phyloP scores from a whole-genome alignment of 1,140 invertebrate genomes.

The Saccostrea echinata region DNA sequence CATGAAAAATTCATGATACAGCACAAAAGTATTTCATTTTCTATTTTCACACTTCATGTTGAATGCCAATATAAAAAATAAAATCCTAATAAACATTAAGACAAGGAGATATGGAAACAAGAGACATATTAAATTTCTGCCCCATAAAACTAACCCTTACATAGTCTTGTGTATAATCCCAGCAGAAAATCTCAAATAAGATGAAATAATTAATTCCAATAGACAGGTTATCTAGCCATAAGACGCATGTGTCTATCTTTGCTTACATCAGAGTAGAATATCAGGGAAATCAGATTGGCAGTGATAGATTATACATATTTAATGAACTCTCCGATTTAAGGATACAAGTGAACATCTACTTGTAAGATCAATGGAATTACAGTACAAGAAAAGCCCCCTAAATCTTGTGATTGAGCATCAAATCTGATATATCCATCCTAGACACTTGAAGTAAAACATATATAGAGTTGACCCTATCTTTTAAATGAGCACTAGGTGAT shows the following conservation, averaged over 20 bases:
- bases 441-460: neutral
- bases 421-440: neutral
- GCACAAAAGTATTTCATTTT: neutral
- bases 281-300: neutral
- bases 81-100: no score
- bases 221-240: neutral
- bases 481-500: neutral
- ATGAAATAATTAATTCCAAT: neutral
- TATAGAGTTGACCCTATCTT: neutral
- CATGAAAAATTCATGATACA: neutral
- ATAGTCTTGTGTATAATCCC: neutral
- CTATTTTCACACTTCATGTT: neutral
- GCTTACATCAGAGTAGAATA: neutral
- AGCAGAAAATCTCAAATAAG: neutral
- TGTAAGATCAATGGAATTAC: constrained; percentile 15
- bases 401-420: neutral
- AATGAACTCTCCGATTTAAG: neutral
- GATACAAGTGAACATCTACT: neutral
- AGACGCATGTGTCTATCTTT: neutral
- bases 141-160: neutral
- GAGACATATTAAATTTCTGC: no score
- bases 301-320: constrained; percentile 26
- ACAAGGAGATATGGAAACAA: no score
- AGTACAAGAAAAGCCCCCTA: neutral
- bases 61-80: neutral